Percentiles rank a stretch among this genome's conserved stretches.
phyloP scores from a whole-genome alignment of 2,888 invertebrate species.

The Drosophila demipolita region DNA sequence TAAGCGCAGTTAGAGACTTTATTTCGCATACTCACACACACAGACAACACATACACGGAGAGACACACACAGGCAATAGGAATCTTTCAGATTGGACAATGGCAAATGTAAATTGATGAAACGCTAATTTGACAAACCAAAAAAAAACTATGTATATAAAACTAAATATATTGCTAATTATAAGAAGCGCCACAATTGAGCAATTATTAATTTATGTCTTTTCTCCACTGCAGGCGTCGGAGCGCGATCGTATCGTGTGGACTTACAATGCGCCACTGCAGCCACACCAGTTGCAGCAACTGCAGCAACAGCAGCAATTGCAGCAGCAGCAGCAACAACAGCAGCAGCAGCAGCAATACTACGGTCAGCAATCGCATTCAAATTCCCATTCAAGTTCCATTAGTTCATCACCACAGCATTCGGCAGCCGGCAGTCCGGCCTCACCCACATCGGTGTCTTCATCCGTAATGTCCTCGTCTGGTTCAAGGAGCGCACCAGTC shows the following conservation, averaged over 20 bases:
- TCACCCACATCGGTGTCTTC: constrained; percentile 95
- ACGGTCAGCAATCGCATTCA: constrained; percentile 82
- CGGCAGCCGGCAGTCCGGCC: constrained; percentile 89
- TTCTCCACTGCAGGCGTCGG: constrained; percentile 78
- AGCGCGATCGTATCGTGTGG: constrained; percentile 91
- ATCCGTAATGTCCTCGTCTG: constrained; percentile 93
- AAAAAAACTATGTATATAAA: constrained; percentile 3
- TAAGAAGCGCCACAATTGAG: constrained; percentile 24
- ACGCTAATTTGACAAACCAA: constrained; percentile 42
- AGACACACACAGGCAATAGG: constrained; percentile 33
- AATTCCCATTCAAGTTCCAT: constrained; percentile 85
- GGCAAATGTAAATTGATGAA: constrained; percentile 51
- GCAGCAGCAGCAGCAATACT: constrained; percentile 82
- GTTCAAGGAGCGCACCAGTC: constrained; percentile 87
- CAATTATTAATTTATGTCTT: constrained; percentile 46
- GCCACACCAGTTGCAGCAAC: constrained; percentile 82
- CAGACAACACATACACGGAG: neutral
- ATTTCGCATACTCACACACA: constrained; percentile 20
- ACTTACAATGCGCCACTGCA: constrained; percentile 93
- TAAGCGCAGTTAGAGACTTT: constrained; percentile 9
- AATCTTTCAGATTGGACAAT: constrained; percentile 45
- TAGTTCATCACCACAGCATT: constrained; percentile 86
- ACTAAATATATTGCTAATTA: constrained; percentile 12
- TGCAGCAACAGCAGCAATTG: constrained; percentile 52
- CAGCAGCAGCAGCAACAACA: constrained; percentile 61